These are phyloP conservation scores for Poeciliopsis presidionis DNA, from an alignment of 2,797 vertebrate genomes.

Conservation along the genomic window DNA sequence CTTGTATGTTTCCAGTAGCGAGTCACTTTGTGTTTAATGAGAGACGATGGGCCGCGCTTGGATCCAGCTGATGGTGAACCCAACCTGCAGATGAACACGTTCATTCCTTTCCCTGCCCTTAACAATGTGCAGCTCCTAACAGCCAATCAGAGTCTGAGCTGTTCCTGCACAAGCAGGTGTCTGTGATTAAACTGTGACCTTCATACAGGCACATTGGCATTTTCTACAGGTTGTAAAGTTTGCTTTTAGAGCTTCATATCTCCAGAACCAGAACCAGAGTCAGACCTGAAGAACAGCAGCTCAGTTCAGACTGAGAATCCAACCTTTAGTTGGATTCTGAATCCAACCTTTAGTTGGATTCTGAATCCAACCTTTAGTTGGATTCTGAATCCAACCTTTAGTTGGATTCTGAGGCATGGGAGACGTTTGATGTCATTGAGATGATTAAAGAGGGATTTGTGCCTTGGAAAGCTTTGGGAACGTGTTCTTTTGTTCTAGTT, in stretches of 20 bases:
- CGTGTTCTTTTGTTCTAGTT: constrained; percentile 51
- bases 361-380: constrained; percentile 57
- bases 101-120: constrained; percentile 57
- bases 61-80: constrained; percentile 48
- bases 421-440: constrained; percentile 73
- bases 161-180: constrained; percentile 75
- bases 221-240: constrained; percentile 7
- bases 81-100: constrained; percentile 41
- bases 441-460: constrained; percentile 59
- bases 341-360: constrained; percentile 62
- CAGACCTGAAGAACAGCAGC: constrained; percentile 66
- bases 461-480: constrained; percentile 51
- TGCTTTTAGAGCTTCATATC: too few relatives aligned
- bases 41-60: constrained; percentile 66
- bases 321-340: constrained; percentile 63
- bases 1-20: constrained; percentile 68
- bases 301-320: constrained; percentile 72
- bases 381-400: constrained; percentile 66
- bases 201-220: constrained; percentile 74
- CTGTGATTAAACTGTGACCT: constrained; percentile 74
- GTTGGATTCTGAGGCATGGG: constrained; percentile 73
- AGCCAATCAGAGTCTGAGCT: constrained; percentile 61
- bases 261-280: too few relatives aligned
- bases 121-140: constrained; percentile 55
- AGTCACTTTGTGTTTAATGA: constrained; percentile 72